These are phyloP conservation scores for Alces alces DNA, from an alignment of 2,113 vertebrate species.

Conservation along the genomic window DNA sequence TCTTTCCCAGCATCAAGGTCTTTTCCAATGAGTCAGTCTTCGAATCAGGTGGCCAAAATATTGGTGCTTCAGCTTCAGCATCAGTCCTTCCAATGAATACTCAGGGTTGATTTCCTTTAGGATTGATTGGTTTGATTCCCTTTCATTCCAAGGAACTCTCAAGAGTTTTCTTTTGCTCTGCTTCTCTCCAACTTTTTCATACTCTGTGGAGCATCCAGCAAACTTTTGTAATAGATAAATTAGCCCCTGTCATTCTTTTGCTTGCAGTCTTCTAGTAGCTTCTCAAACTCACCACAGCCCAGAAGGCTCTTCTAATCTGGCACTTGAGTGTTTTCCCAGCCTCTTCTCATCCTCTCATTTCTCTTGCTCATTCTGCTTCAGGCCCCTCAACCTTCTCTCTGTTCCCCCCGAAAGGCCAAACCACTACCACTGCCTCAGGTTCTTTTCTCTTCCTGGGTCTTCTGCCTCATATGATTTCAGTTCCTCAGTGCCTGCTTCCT, in stretches of 20 bases:
- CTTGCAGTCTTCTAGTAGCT: background rate
- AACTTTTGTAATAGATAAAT: background rate
- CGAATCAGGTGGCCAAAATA: background rate
- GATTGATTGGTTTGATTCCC: background rate
- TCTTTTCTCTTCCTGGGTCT: background rate
- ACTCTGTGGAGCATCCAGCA: too few relatives aligned
- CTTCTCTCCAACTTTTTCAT: background rate
- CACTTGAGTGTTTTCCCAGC: background rate
- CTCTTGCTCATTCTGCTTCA: background rate
- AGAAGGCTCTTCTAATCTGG: background rate
- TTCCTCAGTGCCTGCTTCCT: background rate
- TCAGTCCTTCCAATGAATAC: background rate
- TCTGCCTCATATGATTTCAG: background rate
- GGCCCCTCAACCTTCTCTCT: background rate
- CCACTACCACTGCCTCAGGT: background rate
- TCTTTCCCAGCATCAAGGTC: background rate
- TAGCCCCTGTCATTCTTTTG: background rate
- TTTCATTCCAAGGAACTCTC: background rate
- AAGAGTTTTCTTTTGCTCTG: background rate
- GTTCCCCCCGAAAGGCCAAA: background rate
- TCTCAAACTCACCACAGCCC: background rate
- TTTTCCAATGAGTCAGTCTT: background rate
- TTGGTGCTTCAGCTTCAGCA: background rate
- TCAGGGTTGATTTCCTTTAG: background rate
- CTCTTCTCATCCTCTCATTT: background rate